Percentiles rank a stretch among this genome's conserved stretches.
These are phyloP conservation scores for Sinhomidia bicolor DNA, from an alignment of 2,888 invertebrate species.

Conservation along the genomic window DNA sequence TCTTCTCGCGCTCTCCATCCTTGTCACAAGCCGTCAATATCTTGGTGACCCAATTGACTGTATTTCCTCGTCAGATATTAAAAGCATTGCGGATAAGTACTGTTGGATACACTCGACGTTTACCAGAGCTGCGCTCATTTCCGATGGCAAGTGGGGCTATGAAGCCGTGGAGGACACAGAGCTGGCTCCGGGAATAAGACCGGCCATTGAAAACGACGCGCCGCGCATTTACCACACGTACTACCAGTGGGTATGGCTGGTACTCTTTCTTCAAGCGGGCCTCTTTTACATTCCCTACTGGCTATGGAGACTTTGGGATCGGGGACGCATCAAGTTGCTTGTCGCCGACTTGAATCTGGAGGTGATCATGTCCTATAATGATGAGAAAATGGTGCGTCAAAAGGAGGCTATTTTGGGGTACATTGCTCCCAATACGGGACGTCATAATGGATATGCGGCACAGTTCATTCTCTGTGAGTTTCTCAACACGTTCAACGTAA, in stretches of 20 bases:
- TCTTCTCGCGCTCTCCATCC: slow-evolving; percentile 74
- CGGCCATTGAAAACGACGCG: slow-evolving; percentile 60
- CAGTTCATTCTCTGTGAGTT: slow-evolving; percentile 71
- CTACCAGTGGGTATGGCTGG: slow-evolving; percentile 78
- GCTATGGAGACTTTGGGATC: slow-evolving; percentile 69
- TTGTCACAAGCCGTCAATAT: slow-evolving; percentile 74
- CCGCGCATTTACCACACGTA: slow-evolving; percentile 70
- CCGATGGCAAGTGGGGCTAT: slow-evolving; percentile 76
- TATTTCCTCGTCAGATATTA: slow-evolving; percentile 73
- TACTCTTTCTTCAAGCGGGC: slow-evolving; percentile 72
- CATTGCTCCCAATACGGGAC: slow-evolving; percentile 68
- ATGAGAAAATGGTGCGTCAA: slow-evolving; percentile 68
- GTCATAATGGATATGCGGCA: slow-evolving; percentile 69
- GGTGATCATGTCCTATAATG: slow-evolving; percentile 61
- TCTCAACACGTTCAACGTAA: slow-evolving; percentile 66
- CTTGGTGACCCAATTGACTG: slow-evolving; percentile 79
- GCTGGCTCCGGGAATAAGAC: slow-evolving; percentile 74
- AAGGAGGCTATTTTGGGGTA: slow-evolving; percentile 74
- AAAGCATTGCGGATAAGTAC: slow-evolving; percentile 76
- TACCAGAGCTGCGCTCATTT: slow-evolving; percentile 72
- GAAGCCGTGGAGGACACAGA: slow-evolving; percentile 74
- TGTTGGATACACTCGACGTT: slow-evolving; percentile 79
- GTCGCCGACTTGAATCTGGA: slow-evolving; percentile 69
- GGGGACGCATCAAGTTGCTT: slow-evolving; percentile 72
- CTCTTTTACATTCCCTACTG: slow-evolving; percentile 75